Evolutionary conservation across 2,797 vertebrate genomes (phyloP).

Genomic region (Leptatherina wallacei): DNA sequence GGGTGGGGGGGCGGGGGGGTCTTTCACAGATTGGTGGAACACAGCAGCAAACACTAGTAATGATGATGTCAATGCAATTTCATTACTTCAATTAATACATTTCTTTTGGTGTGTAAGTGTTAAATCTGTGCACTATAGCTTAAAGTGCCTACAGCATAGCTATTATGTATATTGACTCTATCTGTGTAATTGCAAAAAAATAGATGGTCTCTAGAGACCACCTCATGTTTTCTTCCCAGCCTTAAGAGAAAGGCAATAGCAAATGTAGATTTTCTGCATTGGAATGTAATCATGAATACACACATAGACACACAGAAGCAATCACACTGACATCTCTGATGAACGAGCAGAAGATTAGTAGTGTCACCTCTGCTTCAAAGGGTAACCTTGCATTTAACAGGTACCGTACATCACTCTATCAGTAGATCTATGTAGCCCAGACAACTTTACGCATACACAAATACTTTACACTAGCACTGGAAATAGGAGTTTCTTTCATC

Average conservation of each 20-base stretch:
- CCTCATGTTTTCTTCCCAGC: conserved; percentile 31
- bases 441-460: conserved; percentile 20
- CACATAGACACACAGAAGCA: conserved; percentile 16
- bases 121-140: conserved; percentile 36
- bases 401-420: conserved; percentile 67
- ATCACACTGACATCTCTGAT: conserved; percentile 44
- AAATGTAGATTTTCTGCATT: conserved; percentile 18
- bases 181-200: conserved; percentile 58
- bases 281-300: conserved; percentile 43
- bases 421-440: conserved; percentile 39
- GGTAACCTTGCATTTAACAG: conserved; percentile 52
- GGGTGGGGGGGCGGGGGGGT: no score
- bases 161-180: conserved; percentile 51
- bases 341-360: conserved; percentile 55
- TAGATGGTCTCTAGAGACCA: conserved; percentile 42
- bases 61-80: conserved; percentile 35
- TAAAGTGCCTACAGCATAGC: conserved; percentile 47
- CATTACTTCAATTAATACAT: conserved; percentile 31
- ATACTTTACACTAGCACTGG: conserved; percentile 18
- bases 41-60: conserved; percentile 10
- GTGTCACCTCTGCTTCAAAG: conserved; percentile 47
- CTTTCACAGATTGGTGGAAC: conserved; percentile 20
- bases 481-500: conserved; percentile 28
- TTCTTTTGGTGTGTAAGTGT: conserved; percentile 31
- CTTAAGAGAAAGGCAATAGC: conserved; percentile 48